Conservation (phyloP, 2,113 vertebrate species). For the Sinocyclocheilus grahami region DNA sequence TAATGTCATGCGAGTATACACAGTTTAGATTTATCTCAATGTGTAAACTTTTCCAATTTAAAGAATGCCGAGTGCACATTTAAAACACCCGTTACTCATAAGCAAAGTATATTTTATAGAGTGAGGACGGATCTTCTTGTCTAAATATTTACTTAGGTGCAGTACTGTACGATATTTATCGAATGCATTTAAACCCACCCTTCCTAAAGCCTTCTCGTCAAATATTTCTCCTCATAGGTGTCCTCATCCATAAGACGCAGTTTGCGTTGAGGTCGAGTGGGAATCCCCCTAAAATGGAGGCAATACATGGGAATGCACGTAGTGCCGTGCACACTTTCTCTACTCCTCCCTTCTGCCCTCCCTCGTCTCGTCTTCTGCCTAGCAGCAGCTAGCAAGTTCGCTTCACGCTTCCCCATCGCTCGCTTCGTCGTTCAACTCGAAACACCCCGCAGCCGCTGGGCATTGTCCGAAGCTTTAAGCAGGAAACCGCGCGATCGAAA, state of each 20-base stretch:
- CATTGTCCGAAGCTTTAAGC: not conserved
- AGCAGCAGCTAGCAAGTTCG: slow-evolving; percentile 54
- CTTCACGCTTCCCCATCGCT: slow-evolving; percentile 53
- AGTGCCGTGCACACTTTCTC: slow-evolving; percentile 46
- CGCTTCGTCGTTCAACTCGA: slow-evolving; percentile 37
- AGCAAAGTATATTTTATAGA: not conserved
- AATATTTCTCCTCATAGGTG: not conserved
- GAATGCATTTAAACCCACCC: not conserved
- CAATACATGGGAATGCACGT: slow-evolving; percentile 50
- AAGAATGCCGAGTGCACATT: not conserved
- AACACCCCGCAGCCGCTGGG: slow-evolving; percentile 15
- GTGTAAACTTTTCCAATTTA: not conserved
- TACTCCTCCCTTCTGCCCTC: slow-evolving; percentile 54
- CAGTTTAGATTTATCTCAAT: not conserved
- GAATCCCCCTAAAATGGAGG: slow-evolving; percentile 67
- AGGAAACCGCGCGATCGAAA: not conserved
- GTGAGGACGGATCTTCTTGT: not conserved
- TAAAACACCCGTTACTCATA: not conserved
- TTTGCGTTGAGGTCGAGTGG: slow-evolving; percentile 37
- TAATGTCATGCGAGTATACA: not conserved
- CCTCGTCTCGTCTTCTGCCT: slow-evolving; percentile 51
- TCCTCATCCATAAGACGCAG: slow-evolving; percentile 34
- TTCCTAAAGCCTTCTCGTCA: no score
- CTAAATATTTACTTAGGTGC: not conserved
- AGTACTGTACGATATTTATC: not conserved